Base-by-base conservation (phyloP, 1,140 invertebrate species). In the Propsilocerus akamusi region DNA sequence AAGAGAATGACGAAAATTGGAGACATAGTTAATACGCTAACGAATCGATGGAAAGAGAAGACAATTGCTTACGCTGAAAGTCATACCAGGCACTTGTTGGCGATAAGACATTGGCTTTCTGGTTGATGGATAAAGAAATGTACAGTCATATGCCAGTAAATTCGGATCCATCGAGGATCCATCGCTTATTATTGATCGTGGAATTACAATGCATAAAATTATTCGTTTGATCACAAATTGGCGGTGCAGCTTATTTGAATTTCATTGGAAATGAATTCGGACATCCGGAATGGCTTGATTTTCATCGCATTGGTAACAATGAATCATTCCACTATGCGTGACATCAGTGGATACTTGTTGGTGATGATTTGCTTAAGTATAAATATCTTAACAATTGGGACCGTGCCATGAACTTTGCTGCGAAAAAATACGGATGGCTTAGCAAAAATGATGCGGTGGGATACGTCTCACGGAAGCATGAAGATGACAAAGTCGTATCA, bases 191-290 rank as follows among this genome's bases (percentile, higher is more conserved):
- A 82, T 98, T 46, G 87, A 86, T 62, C 74, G 95, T 17, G 95
- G 97, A 3, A 77, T 99, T 41, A 88, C 95, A 25, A 72, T 99
- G 46, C 96, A 99, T 61, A 99, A 99, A 71, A 80, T 98, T 70
- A 98, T 99, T 55, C 75, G 93, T 1, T 75, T 99, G 2, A 77
- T 99, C 28, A 98, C 95, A 2, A 86, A 97, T 65, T 3, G 96
- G 95, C 23, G 96, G 96, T 46, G 96, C 99, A 70, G 93, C 83
- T 5, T 99, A 97, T 70, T 76, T 99, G 0, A 99, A 98, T 69
- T 99, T 99, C 60, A 98, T 98, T 49, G 95, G 96, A 14, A 99
- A 99, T 69, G 96, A 99, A 68, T 99, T 99, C 71, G 97, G 97
- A 5, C 97, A 99, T 75, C 97, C 97, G 0, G 97, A 99, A 69